Evolutionary conservation across 2,888 invertebrate species (phyloP).

Genomic region (Pyrocoelia pectoralis): DNA sequence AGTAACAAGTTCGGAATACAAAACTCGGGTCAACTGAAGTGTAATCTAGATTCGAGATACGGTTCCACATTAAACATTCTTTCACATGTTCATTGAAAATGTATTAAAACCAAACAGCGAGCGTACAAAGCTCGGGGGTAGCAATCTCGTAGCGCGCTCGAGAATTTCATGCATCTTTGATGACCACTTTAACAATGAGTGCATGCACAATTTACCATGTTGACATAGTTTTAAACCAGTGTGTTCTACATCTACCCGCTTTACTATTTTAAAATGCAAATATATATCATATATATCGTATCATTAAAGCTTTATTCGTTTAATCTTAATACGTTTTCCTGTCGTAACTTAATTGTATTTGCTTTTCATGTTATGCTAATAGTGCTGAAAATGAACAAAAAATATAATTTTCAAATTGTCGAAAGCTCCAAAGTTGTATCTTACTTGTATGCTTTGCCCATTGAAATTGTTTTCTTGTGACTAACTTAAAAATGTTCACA

Average conservation of each 20-base stretch:
- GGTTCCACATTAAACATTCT: slow-evolving; percentile 49
- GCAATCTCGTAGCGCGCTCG: slow-evolving; percentile 41
- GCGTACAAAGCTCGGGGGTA: slow-evolving; percentile 42
- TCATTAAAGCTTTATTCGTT: slow-evolving; percentile 7
- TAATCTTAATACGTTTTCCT: background rate
- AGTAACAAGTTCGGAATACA: slow-evolving; percentile 7
- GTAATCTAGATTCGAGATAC: slow-evolving; percentile 40
- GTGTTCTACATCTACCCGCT: slow-evolving; percentile 28
- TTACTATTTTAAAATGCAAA: slow-evolving; percentile 36
- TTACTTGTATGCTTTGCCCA: too few species aligned
- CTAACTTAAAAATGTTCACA: too few species aligned
- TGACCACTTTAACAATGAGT: slow-evolving; percentile 58
- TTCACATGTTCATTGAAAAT: slow-evolving; percentile 59
- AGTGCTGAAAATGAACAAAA: too few species aligned
- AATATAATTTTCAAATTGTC: too few species aligned
- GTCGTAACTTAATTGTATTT: too few species aligned
- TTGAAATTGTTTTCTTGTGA: too few species aligned
- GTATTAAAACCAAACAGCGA: slow-evolving; percentile 59
- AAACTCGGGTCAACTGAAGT: slow-evolving; percentile 40
- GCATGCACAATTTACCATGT: slow-evolving; percentile 61
- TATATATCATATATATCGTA: slow-evolving; percentile 16
- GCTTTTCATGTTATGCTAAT: too few species aligned
- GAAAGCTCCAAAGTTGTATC: too few species aligned
- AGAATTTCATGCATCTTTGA: slow-evolving; percentile 58
- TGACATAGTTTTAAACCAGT: slow-evolving; percentile 60